Evolutionary conservation across 2,888 invertebrate species (phyloP).

Genomic region (Herminia tarsipennalis): DNA sequence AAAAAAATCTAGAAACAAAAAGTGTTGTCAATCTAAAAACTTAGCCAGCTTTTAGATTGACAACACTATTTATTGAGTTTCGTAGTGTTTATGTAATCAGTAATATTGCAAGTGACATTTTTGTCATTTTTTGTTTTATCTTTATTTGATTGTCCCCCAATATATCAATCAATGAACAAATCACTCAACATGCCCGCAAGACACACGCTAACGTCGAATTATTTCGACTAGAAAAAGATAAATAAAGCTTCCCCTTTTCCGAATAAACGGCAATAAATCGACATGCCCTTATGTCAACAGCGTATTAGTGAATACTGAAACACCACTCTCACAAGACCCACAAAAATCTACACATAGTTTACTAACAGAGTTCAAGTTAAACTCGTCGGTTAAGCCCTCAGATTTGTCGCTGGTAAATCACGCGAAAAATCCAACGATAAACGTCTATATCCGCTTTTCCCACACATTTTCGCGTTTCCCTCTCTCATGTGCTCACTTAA

Average conservation of each 20-base stretch:
- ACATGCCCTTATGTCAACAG: conserved; percentile 79
- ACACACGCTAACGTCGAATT: conserved; percentile 64
- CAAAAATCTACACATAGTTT: conserved; percentile 10
- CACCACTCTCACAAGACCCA: conserved; percentile 53
- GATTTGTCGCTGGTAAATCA: conserved; percentile 83
- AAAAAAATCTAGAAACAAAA: too few species aligned
- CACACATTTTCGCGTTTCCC: conserved; percentile 83
- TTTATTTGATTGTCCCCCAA: too few species aligned
- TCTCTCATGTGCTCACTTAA: conserved; percentile 85
- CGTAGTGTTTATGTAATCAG: too few species aligned
- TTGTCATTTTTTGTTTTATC: too few species aligned
- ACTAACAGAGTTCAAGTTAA: conserved; percentile 49
- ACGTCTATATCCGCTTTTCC: conserved; percentile 85
- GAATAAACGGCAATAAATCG: conserved; percentile 80
- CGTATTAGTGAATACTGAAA: conserved; percentile 71
- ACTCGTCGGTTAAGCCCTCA: conserved; percentile 69
- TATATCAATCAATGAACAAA: conserved; percentile 41
- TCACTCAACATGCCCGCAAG: conserved; percentile 50
- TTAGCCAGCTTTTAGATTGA: too few species aligned
- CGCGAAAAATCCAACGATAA: conserved; percentile 84
- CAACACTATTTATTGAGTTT: too few species aligned
- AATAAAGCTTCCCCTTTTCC: conserved; percentile 75
- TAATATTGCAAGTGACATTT: too few species aligned
- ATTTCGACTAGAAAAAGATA: conserved; percentile 76
- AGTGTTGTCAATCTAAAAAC: too few species aligned